Percentiles rank a stretch among this genome's conserved stretches.
Conservation (phyloP, 2,888 invertebrate species). For the Neoaliturus tenellus region DNA sequence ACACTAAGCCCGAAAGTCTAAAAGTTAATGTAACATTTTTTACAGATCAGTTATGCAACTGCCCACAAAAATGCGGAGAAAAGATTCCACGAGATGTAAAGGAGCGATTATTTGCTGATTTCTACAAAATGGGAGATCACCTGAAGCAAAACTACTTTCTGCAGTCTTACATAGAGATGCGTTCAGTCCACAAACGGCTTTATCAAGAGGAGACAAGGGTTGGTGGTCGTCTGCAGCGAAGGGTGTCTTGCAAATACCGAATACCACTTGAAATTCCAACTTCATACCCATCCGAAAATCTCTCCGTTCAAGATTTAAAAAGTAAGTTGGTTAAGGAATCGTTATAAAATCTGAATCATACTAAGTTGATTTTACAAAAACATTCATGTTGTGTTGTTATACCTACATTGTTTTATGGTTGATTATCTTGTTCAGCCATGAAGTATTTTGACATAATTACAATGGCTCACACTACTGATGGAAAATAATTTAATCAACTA, state of each 20-base stretch:
- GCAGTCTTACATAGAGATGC: constrained; percentile 74
- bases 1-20: too few relatives aligned
- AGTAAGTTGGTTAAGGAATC: too few relatives aligned
- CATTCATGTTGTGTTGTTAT: too few relatives aligned
- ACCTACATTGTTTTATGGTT: too few relatives aligned
- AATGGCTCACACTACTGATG: too few relatives aligned
- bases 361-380: too few relatives aligned
- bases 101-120: constrained; percentile 73
- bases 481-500: too few relatives aligned
- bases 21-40: constrained; percentile 64
- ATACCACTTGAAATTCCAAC: constrained; percentile 69
- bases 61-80: constrained; percentile 75
- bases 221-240: constrained; percentile 68
- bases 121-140: constrained; percentile 74
- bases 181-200: constrained; percentile 71
- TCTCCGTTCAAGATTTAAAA: constrained; percentile 26
- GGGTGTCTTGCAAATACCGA: constrained; percentile 75
- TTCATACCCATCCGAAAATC: constrained; percentile 9
- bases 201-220: constrained; percentile 66
- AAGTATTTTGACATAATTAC: too few relatives aligned
- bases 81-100: constrained; percentile 73
- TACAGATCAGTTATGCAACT: constrained; percentile 74
- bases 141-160: constrained; percentile 74
- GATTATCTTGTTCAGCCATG: too few relatives aligned
- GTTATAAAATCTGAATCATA: too few relatives aligned